Conservation (phyloP, 1,140 invertebrate species). For the Lordiphosa collinella region DNA sequence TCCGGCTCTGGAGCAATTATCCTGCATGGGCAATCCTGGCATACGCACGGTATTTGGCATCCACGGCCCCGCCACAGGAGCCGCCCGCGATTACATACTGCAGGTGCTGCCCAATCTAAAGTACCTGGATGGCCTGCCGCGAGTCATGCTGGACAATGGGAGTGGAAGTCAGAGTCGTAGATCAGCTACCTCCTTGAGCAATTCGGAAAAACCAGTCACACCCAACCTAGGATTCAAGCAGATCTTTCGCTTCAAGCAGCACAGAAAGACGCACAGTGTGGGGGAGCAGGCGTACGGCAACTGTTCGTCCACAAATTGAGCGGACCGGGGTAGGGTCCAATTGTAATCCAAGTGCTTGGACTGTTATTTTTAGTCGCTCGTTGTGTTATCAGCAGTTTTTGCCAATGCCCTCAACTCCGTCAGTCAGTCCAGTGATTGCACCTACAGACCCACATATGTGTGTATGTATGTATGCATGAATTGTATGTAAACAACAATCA, state of each 20-base stretch:
- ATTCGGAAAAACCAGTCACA: conserved; percentile 44
- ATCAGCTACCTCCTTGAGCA: conserved; percentile 43
- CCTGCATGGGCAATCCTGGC: conserved; percentile 73
- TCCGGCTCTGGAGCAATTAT: conserved; percentile 63
- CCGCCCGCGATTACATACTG: conserved; percentile 47
- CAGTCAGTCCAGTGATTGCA: conserved; percentile 39
- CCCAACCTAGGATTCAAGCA: conserved; percentile 53
- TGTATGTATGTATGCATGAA: conserved; percentile 13
- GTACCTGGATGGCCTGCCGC: conserved; percentile 53
- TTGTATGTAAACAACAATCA: too few species aligned
- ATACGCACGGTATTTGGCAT: conserved; percentile 41
- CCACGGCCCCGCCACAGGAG: conserved; percentile 4
- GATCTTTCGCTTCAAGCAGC: conserved; percentile 52
- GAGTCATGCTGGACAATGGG: background rate
- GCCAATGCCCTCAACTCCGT: conserved; percentile 19
- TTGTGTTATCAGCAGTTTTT: conserved; percentile 43
- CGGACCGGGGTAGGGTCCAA: conserved; percentile 3
- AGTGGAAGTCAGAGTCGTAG: conserved; percentile 7
- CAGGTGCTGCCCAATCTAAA: conserved; percentile 56
- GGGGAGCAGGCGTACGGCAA: conserved; percentile 28
- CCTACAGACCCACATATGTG: conserved; percentile 40
- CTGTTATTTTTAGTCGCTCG: conserved; percentile 48
- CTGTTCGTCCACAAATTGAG: conserved; percentile 65
- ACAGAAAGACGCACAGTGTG: conserved; percentile 22
- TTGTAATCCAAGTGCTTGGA: conserved; percentile 30